phyloP scores from a whole-genome alignment of 2,113 vertebrate genomes.

The Urocitellus parryii region DNA sequence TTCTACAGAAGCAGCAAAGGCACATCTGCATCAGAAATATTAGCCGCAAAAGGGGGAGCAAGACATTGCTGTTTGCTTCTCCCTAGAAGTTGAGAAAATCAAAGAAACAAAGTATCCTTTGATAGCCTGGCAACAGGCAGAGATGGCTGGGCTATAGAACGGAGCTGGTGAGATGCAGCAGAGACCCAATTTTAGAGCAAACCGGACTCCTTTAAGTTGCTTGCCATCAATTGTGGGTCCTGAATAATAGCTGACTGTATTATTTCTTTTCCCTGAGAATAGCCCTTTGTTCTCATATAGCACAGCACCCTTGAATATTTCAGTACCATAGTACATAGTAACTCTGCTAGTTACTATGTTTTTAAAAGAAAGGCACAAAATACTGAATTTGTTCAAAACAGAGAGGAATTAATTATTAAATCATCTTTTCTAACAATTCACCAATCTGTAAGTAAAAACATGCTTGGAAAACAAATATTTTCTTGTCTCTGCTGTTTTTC shows the following conservation, averaged over 20 bases:
- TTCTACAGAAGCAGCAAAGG: background rate
- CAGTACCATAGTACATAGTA: background rate
- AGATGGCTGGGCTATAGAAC: background rate
- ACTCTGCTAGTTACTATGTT: constrained; percentile 31
- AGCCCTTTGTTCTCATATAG: constrained; percentile 66
- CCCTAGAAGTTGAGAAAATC: constrained; percentile 19
- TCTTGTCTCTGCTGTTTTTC: background rate
- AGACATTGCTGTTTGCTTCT: background rate
- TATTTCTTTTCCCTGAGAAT: constrained; percentile 54
- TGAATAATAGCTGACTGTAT: constrained; percentile 60
- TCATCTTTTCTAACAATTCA: constrained; percentile 59
- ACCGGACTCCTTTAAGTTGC: background rate
- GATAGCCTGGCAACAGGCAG: constrained; percentile 45
- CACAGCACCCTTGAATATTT: constrained; percentile 49
- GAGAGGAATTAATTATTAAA: constrained; percentile 42
- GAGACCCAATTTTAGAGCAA: constrained; percentile 54
- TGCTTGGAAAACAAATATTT: constrained; percentile 44
- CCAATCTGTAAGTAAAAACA: constrained; percentile 32
- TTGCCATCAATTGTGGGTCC: constrained; percentile 55
- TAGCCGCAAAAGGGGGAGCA: background rate
- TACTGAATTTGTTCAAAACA: constrained; percentile 43
- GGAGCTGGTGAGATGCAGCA: constrained; percentile 25
- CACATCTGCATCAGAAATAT: background rate
- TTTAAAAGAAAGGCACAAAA: constrained; percentile 55
- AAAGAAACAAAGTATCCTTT: constrained; percentile 73